Evolutionary conservation across 1,140 invertebrate genomes (phyloP).

Genomic region (Drosophila nigromelanica): DNA sequence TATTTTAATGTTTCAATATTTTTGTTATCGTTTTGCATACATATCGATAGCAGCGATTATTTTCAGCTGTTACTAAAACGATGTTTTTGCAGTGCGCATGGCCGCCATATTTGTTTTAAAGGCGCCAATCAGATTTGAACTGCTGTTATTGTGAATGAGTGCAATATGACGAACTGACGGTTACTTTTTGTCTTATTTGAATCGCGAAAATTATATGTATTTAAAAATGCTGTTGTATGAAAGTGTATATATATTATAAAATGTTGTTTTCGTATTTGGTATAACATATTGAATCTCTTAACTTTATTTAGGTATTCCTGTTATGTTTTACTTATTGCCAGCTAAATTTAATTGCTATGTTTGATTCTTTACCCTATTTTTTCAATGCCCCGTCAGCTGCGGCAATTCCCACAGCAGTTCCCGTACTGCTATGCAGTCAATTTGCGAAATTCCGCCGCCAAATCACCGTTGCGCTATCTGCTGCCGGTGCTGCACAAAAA

Average conservation of each 20-base stretch:
- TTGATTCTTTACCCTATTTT: neutral
- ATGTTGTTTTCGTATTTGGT: too few species aligned
- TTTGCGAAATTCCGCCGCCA: slow-evolving; percentile 46
- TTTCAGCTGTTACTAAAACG: slow-evolving; percentile 19
- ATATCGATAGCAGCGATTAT: slow-evolving; percentile 28
- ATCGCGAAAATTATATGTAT: too few species aligned
- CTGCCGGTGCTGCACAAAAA: slow-evolving; percentile 11
- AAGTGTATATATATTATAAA: too few species aligned
- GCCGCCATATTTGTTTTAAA: slow-evolving; percentile 15
- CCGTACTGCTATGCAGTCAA: slow-evolving; percentile 32
- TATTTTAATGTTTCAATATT: slow-evolving; percentile 9
- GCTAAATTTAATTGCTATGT: neutral
- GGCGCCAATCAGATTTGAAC: slow-evolving; percentile 3
- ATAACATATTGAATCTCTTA: neutral
- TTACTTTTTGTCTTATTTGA: slow-evolving; percentile 18
- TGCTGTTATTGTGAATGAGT: slow-evolving; percentile 28
- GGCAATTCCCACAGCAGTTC: slow-evolving; percentile 29
- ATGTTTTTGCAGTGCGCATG: neutral
- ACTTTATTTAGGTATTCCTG: neutral
- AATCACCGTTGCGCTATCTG: slow-evolving; percentile 29
- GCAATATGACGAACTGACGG: neutral
- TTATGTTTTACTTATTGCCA: neutral
- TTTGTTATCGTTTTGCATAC: slow-evolving; percentile 12
- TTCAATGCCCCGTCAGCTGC: slow-evolving; percentile 11
- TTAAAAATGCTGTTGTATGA: too few species aligned